Base-by-base conservation (phyloP, 2,888 invertebrate genomes). In the Leucoptera coffeella region DNA sequence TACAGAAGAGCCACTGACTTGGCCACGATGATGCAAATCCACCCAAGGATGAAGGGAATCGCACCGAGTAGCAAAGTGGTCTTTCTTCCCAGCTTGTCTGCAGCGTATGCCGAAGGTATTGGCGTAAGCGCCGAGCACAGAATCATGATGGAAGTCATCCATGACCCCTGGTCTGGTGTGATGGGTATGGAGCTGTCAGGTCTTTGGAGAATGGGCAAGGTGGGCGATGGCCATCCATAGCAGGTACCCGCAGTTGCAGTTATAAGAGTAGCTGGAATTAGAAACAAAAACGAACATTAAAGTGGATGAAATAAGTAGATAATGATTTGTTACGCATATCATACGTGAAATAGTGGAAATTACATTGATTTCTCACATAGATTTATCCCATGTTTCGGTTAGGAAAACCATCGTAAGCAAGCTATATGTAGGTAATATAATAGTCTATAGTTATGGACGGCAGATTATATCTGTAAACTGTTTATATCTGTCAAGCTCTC, bases 21-120 rank as follows among this genome's bases (percentile, higher is more conserved):
- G 14, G 80, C 78, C 17, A 71, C 50, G 33, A 78, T 75, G 36
- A 82, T 69, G 36, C 80, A 51, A 17, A 80, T 44, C 81, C 82
- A 83, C 32, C 80, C 75, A 20, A 75, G 26, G 34, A 77, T 73
- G 39, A 78, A 73, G 0, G 81, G 78, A 5, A 80, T 39, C 1
- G 77, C 75, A 9, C 78, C 58, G 19, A 76, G 46, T 9, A 81
- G 56, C 2, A 82, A 58, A n/a, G 78, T 75, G 9, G 62, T 71
- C 43, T 82, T 82, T n/a, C 83, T 65, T n/a, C 83, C 83, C 31
- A 78, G 65, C 32, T 64, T 57, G 45, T 82, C 80, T 25, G 78
- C 78, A 31, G 78, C 50, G 41, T 78, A 67, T 7, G 79, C 80
- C 5, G 78, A 73, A 12, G 77, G 53, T 8, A 80, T 47, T 8